Evolutionary conservation across 2,888 invertebrate species (phyloP), one percentile per base, ranked within the genome.

Genomic region (Eupithecia pulchellata): DNA sequence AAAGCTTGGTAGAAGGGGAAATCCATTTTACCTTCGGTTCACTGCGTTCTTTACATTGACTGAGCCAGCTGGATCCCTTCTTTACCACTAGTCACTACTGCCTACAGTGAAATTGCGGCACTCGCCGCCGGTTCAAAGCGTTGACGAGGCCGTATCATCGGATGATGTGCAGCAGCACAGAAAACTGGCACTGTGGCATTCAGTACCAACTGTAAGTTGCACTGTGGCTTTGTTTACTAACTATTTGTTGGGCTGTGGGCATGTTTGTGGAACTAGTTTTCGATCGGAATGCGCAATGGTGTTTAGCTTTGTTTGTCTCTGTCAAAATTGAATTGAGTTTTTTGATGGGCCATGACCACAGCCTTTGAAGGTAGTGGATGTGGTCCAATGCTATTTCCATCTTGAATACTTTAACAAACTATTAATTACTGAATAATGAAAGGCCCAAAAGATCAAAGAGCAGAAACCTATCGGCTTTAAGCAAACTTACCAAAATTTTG

Each of bases 41-140:
- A 47, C 20, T 47, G 42, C 25, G 11, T 25, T 55, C 47, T 62
- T n/a, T 20, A 47, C 62, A 34, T 17, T 36, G 32, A 69, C 39
- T 69, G 66, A 66, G 14, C 72, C 66, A 72, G 72, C 69, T 69
- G 36, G 27, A 34, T 6, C 25, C 20, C 47, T 52, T 6, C 25
- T 47, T 20, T 52, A 11, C 20, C 25, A 52, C 13, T 4, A 2
- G n/a, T 47, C 17, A 39, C 52, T 60, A 64, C 63, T 30, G 36
- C 58, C 36, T 64, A 6, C 36, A 69, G 83, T 84, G 87, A 87
- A 90, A 91, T 89, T 90, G 90, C 90, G 83, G 87, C 86, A 85
- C 87, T 88, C 89, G 84, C 79, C 83, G 79, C 79, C 83, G 79
- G 78, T 86, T 91, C 89, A 90, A 91, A 91, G 90, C 87, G 85